Base-by-base conservation (phyloP, 2,113 vertebrate genomes). In the Hydropotes inermis region DNA sequence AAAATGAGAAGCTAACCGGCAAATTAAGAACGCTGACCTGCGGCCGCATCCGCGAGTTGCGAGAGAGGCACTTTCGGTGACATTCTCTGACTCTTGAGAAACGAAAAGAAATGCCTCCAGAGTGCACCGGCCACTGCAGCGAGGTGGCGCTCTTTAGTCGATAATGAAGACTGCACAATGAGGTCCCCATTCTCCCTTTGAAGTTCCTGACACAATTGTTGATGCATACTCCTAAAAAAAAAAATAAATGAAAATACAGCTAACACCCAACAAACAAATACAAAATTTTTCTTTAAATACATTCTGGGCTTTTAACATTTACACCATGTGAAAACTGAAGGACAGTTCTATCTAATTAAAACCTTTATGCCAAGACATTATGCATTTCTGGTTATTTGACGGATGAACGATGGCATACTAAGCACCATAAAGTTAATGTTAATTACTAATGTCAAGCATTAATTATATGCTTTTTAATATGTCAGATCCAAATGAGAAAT, bases 51-150 rank as follows among this genome's bases (percentile, higher is more conserved):
- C 23, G 99, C 99, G 92, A 99, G 99, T 97, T 99, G 99, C 23
- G 99, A 97, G 94, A 98, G 97, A 33, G 99, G 99, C 7, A 99
- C 99, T 1, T 98, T 99, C 98, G 99, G 99, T 16, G 99, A 99
- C 98, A 99, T 99, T 95, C 99, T 99, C 95, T 99, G 99, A 98
- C 99, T 99, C 97, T 99, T 99, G 97, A 99, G 97, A 98, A 99
- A 99, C 9, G 99, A 99, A 95, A 99, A 99, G 98, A 99, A 99
- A 97, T 99, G 99, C 43, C 97, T 99, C 99, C 99, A 99, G 25
- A 99, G 99, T 25, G 99, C 99, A 4, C 97, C 95, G 87, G 99
- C 99, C 8, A 99, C 99, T 98, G 99, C 99, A 98, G 99, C 99
- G 99, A 99, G 99, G 99, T 99, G 99, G 99, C 99, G 99, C 99